Percentiles rank a stretch among this genome's conserved stretches.
These are phyloP conservation scores for Drosophila neoperkinsi DNA, from an alignment of 2,888 invertebrate genomes.

Conservation along the genomic window DNA sequence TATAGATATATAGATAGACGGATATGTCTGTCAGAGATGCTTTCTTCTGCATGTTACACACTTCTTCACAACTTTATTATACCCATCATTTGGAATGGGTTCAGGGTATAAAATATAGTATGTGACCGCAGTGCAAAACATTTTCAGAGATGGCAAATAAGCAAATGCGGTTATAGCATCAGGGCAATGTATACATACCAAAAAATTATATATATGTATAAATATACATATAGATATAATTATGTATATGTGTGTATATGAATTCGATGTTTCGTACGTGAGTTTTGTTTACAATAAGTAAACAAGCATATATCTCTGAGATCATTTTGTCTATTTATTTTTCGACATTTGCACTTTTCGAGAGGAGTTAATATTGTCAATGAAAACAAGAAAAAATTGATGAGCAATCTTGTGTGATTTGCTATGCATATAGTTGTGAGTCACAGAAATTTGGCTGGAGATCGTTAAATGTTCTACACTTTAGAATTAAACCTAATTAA, in stretches of 20 bases:
- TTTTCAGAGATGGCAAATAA: conserved; percentile 40
- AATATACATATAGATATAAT: conserved; percentile 1
- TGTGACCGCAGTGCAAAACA: conserved; percentile 68
- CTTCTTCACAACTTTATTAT: neutral
- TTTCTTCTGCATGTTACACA: neutral
- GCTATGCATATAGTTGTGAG: conserved; percentile 13
- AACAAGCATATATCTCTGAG: conserved; percentile 40
- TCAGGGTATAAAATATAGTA: conserved; percentile 25
- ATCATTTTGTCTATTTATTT: conserved; percentile 27
- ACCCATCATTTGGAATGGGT: neutral
- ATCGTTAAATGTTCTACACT: neutral
- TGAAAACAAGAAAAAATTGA: conserved; percentile 17
- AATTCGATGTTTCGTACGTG: conserved; percentile 32
- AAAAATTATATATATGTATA: neutral
- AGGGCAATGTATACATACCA: conserved; percentile 21
- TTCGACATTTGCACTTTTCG: conserved; percentile 3
- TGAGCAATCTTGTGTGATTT: conserved; percentile 41
- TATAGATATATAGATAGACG: neutral
- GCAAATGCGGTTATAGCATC: conserved; percentile 45
- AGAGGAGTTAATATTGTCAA: conserved; percentile 11
- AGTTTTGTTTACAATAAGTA: conserved; percentile 49
- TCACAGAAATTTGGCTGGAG: conserved; percentile 9
- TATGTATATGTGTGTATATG: neutral
- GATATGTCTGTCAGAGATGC: neutral
- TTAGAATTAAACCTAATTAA: neutral